Conservation (phyloP, 2,113 vertebrate genomes). For the Vidua chalybeata region DNA sequence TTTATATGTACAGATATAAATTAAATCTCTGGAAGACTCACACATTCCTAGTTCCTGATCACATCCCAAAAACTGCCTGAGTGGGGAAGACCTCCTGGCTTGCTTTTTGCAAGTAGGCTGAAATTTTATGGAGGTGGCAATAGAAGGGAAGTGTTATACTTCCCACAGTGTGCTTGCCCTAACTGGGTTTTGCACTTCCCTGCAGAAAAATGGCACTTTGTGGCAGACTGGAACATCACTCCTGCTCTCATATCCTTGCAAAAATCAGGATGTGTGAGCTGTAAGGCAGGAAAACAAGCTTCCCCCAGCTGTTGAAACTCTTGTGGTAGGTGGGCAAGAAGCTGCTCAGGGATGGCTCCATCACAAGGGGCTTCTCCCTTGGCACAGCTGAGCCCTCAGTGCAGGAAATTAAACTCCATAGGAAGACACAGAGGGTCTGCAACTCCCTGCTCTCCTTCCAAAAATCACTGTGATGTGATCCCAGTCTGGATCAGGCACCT, state of each 20-base stretch:
- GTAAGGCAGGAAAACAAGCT: neutral
- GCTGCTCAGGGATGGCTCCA: neutral
- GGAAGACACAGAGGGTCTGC: neutral
- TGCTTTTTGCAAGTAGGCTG: neutral
- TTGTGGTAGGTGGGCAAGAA: neutral
- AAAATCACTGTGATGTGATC: neutral
- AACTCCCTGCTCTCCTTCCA: neutral
- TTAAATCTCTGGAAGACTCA: neutral
- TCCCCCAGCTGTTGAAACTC: neutral
- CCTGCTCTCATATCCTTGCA: neutral
- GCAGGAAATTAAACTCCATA: neutral
- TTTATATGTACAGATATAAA: rapidly evolving
- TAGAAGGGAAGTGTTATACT: neutral
- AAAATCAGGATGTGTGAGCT: neutral
- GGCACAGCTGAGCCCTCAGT: neutral
- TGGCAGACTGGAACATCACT: neutral
- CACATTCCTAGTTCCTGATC: neutral
- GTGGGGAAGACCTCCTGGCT: neutral
- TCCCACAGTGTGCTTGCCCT: neutral
- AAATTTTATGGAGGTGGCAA: neutral
- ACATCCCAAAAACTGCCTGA: neutral
- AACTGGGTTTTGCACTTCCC: neutral
- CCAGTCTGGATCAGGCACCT: neutral
- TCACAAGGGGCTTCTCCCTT: neutral
- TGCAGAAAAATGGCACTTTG: neutral